Conservation (phyloP, 2,113 vertebrate species). For the Mandrillus leucophaeus region DNA sequence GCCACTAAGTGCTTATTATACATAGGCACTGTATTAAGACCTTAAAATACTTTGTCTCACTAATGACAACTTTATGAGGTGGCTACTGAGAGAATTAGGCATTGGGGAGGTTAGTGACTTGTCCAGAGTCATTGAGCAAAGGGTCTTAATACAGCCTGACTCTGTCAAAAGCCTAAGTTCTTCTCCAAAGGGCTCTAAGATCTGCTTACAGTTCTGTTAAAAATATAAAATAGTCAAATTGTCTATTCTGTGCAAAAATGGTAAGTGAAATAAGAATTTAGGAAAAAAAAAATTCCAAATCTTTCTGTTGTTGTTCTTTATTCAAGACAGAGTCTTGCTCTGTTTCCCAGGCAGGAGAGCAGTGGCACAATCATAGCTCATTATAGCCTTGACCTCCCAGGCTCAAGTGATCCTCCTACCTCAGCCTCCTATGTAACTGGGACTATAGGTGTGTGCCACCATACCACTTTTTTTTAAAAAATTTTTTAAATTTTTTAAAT, state of each 20-base stretch:
- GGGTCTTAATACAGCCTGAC: background rate
- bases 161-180: background rate
- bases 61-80: background rate
- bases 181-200: background rate
- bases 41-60: background rate
- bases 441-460: too few relatives aligned
- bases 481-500: too few relatives aligned
- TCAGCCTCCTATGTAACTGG: too few relatives aligned
- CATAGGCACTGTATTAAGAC: background rate
- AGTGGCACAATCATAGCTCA: too few relatives aligned
- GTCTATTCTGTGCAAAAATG: background rate
- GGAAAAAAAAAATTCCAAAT: background rate
- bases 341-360: too few relatives aligned
- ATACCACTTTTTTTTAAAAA: too few relatives aligned
- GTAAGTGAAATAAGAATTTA: background rate
- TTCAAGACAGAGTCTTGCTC: too few relatives aligned
- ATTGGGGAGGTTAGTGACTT: background rate
- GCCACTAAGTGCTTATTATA: background rate
- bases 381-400: too few relatives aligned
- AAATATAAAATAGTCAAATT: background rate
- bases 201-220: background rate
- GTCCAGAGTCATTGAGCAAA: background rate
- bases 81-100: background rate
- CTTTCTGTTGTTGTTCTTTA: too few relatives aligned
- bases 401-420: too few relatives aligned